Evolutionary conservation across 2,797 vertebrate genomes (phyloP).

Genomic region (Kryptopterus vitreolus): DNA sequence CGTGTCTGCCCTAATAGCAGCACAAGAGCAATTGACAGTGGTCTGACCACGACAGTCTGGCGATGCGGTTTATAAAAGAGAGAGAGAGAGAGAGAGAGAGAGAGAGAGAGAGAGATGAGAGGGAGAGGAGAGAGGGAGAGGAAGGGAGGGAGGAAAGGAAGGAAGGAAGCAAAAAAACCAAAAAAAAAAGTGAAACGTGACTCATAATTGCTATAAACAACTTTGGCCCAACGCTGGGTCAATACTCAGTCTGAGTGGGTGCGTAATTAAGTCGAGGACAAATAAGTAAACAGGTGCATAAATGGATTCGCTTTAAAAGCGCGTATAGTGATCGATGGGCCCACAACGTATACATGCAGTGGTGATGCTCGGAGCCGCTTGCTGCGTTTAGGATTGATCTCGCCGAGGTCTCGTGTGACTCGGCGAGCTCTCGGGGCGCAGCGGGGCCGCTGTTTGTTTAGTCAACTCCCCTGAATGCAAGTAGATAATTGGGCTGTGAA

Average conservation of each 20-base stretch:
- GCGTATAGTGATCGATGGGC: slow-evolving; percentile 44
- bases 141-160: background rate
- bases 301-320: slow-evolving; percentile 40
- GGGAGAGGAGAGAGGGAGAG: too few species aligned
- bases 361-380: slow-evolving; percentile 78
- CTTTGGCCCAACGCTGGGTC: slow-evolving; percentile 37
- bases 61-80: slow-evolving; percentile 85
- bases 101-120: slow-evolving; percentile 74
- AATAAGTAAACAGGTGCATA: slow-evolving; percentile 47
- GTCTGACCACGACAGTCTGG: slow-evolving; percentile 86
- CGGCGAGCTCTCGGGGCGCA: slow-evolving; percentile 82
- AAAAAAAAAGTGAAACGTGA: slow-evolving; percentile 39
- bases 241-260: slow-evolving; percentile 34
- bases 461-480: slow-evolving; percentile 94
- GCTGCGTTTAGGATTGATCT: slow-evolving; percentile 90
- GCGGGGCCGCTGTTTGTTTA: slow-evolving; percentile 91
- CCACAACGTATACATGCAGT: slow-evolving; percentile 20
- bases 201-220: slow-evolving; percentile 50
- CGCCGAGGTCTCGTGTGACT: slow-evolving; percentile 82
- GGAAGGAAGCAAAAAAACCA: background rate
- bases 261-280: slow-evolving; percentile 44
- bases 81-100: background rate
- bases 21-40: slow-evolving; percentile 84
- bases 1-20: slow-evolving; percentile 82
- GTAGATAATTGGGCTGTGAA: slow-evolving; percentile 94